These are phyloP conservation scores for Cebuella pygmaea DNA, from an alignment of 2,797 vertebrate species.

Conservation along the genomic window DNA sequence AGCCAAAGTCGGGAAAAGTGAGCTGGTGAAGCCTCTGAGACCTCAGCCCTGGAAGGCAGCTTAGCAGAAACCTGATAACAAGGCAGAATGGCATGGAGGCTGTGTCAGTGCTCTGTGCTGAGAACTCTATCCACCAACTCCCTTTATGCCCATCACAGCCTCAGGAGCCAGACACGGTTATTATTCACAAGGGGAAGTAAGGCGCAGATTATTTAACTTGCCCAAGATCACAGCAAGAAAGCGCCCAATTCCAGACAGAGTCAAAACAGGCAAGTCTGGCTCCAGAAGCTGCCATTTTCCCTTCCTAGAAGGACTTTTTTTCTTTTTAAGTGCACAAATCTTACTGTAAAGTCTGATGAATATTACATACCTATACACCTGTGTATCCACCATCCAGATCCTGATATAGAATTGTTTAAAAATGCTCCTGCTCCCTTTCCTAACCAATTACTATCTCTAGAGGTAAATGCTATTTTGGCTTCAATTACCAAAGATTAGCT, in stretches of 20 bases:
- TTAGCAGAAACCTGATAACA: background rate
- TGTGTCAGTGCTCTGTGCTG: background rate
- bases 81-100: background rate
- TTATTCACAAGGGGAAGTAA: background rate
- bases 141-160: background rate
- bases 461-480: background rate
- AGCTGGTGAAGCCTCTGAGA: background rate
- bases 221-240: background rate
- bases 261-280: background rate
- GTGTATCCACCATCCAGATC: background rate
- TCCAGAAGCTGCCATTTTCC: background rate
- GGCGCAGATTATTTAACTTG: background rate
- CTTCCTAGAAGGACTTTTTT: background rate
- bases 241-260: background rate
- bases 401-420: too few relatives aligned
- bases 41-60: background rate
- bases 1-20: background rate
- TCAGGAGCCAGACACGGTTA: background rate
- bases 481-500: fast-evolving
- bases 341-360: background rate
- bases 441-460: background rate
- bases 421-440: too few relatives aligned
- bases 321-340: background rate
- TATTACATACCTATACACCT: background rate
- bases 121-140: background rate